phyloP scores from a whole-genome alignment of 1,140 invertebrate species.

The Zaprionus lachaisei region DNA sequence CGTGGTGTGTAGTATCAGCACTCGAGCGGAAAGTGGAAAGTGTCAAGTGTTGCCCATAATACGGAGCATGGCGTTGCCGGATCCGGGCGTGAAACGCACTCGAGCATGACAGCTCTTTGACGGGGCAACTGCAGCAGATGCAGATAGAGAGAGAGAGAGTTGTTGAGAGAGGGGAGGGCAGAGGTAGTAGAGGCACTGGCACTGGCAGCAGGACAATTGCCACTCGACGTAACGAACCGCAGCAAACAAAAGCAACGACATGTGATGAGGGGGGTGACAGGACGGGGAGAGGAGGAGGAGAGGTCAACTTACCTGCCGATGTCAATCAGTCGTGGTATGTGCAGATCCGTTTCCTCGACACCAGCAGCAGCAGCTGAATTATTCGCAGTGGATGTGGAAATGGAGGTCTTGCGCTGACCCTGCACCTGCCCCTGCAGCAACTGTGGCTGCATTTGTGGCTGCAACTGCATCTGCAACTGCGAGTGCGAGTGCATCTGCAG shows the following conservation, averaged over 20 bases:
- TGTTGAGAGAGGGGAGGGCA: no score
- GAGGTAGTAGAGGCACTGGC: neutral
- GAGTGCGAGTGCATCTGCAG: slow-evolving; percentile 21
- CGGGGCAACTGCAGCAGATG: slow-evolving; percentile 46
- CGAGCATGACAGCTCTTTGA: slow-evolving; percentile 76
- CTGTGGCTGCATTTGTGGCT: slow-evolving; percentile 8
- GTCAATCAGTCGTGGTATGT: slow-evolving; percentile 86
- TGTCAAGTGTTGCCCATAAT: slow-evolving; percentile 84
- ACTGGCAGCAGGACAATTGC: slow-evolving; percentile 65
- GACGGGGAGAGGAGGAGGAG: neutral
- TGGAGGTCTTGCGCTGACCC: slow-evolving; percentile 42
- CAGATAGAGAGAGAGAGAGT: neutral
- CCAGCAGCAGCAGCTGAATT: slow-evolving; percentile 49
- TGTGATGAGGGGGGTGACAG: neutral
- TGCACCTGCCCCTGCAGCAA: slow-evolving; percentile 6
- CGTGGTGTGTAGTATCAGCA: slow-evolving; percentile 7
- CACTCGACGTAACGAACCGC: slow-evolving; percentile 79
- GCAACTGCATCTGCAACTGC: slow-evolving; percentile 5
- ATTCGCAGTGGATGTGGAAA: slow-evolving; percentile 56
- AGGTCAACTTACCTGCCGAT: slow-evolving; percentile 83
- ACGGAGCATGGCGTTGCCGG: slow-evolving; percentile 35
- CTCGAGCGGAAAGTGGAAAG: slow-evolving; percentile 67
- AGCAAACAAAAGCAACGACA: slow-evolving; percentile 60
- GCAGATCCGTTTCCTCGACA: slow-evolving; percentile 85
- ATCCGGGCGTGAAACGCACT: slow-evolving; percentile 56